Conservation (phyloP, 2,888 invertebrate genomes). For the Spialia ferax region DNA sequence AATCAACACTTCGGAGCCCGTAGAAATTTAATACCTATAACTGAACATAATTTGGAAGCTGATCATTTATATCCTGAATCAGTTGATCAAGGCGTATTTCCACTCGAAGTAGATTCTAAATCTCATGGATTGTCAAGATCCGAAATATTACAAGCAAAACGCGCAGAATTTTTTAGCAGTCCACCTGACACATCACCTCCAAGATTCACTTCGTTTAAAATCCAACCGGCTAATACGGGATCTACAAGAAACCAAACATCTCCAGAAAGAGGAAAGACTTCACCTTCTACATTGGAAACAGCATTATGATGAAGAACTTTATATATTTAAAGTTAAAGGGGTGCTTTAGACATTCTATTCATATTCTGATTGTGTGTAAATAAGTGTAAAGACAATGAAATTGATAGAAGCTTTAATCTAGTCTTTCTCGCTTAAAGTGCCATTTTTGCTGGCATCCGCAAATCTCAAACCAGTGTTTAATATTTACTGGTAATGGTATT, state of each 20-base stretch:
- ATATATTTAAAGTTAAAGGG: constrained; percentile 54
- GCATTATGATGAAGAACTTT: constrained; percentile 82
- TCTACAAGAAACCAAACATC: constrained; percentile 64
- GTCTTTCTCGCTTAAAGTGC: constrained; percentile 79
- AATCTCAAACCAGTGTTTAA: constrained; percentile 66
- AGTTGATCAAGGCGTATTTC: constrained; percentile 76
- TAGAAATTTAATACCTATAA: constrained; percentile 77
- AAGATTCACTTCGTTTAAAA: constrained; percentile 74
- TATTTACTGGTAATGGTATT: constrained; percentile 55
- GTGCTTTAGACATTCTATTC: constrained; percentile 65
- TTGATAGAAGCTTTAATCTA: constrained; percentile 85
- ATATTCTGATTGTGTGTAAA: constrained; percentile 55
- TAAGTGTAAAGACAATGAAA: constrained; percentile 63
- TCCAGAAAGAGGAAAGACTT: constrained; percentile 70
- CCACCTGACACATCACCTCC: constrained; percentile 73
- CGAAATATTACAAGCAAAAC: constrained; percentile 87
- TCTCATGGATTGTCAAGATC: constrained; percentile 72
- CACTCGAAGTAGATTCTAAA: constrained; percentile 74
- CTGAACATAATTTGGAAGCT: constrained; percentile 65
- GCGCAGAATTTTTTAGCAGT: constrained; percentile 86
- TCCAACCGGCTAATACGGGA: constrained; percentile 54
- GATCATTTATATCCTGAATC: constrained; percentile 62
- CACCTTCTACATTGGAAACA: constrained; percentile 88
- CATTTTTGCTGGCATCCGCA: constrained; percentile 69
- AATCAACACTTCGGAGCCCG: constrained; percentile 82